phyloP scores from a whole-genome alignment of 2,113 vertebrate genomes.

The Microcebus griseorufus region DNA sequence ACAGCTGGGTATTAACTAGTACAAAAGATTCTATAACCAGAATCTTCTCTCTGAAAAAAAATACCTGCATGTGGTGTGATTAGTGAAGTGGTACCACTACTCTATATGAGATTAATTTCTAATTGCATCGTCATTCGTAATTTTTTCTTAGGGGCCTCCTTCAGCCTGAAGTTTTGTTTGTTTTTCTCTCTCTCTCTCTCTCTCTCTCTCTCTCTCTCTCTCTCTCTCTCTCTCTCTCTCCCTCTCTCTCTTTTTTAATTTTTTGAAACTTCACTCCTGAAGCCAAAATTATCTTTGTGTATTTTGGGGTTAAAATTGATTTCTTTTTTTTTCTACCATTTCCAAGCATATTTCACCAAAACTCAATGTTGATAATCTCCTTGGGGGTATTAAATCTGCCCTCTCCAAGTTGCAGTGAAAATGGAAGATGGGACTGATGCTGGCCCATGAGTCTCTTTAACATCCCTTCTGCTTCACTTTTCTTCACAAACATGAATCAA shows the following conservation, averaged over 20 bases:
- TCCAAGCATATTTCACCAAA: constrained; percentile 20
- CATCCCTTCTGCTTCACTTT: neutral
- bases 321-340: constrained; percentile 5
- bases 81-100: neutral
- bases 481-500: neutral
- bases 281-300: neutral
- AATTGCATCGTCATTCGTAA: too few species aligned
- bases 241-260: neutral
- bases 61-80: neutral
- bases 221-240: neutral
- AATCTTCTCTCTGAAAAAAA: neutral
- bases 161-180: neutral
- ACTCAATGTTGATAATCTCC: neutral
- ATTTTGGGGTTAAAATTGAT: neutral
- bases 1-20: neutral
- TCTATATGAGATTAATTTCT: neutral
- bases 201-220: neutral
- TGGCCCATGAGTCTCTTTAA: neutral
- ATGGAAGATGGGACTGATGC: neutral
- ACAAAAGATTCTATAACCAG: neutral
- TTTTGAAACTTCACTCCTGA: neutral
- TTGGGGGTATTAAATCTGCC: neutral
- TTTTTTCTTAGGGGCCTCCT: too few species aligned
- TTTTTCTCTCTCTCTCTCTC: neutral
- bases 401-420: neutral